Evolutionary conservation across 2,797 vertebrate species (phyloP), one percentile per base, ranked within the genome.

Genomic region (Chelmon rostratus): DNA sequence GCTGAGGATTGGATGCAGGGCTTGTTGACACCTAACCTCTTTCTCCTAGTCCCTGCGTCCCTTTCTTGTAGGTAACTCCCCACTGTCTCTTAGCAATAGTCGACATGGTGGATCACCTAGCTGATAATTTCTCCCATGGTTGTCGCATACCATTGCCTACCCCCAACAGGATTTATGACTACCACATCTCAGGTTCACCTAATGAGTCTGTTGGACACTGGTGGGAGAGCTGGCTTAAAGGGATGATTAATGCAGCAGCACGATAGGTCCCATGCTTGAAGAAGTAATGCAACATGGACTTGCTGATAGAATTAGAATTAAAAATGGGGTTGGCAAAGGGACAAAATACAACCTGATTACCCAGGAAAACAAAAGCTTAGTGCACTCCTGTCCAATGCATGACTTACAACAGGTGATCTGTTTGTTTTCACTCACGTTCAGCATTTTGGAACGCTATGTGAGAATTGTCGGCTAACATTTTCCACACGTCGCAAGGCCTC

Each of bases 1-100:
- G 90, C 94, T 93, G 89, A 96, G 96, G 95, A 95, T 25, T 68
- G 66, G 84, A 83, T 71, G 81, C 78, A 67, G 23, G 73, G 63
- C 80, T 84, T 85, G 79, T 82, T 91, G 83, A 92, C 88, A 87
- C 82, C 88, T 84, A 73, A 76, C 47, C 56, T 90, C 61, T 73
- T 44, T 80, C 70, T 71, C 59, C 53, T 28, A 54, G 42, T 64
- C 69, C 15, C 61, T 11, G 23, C 21, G 28, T 68, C 72, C 42
- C 66, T 64, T 73, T 58, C 79, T 84, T 63, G 38, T 65, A 73
- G 68, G 71, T 69, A 80, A 88, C 95, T 89, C 92, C 94, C 94
- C 68, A 92, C 94, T 56, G 93, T 96, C 90, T 96, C 93, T 79
- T 93, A 93, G 92, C 96, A 96, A 85, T 94, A 91, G 75, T 92